A percentile compares a stretch with the other conserved stretches of the same genome.
phyloP scores from a whole-genome alignment of 2,888 invertebrate genomes.

The Dorcus parallelipipedus region DNA sequence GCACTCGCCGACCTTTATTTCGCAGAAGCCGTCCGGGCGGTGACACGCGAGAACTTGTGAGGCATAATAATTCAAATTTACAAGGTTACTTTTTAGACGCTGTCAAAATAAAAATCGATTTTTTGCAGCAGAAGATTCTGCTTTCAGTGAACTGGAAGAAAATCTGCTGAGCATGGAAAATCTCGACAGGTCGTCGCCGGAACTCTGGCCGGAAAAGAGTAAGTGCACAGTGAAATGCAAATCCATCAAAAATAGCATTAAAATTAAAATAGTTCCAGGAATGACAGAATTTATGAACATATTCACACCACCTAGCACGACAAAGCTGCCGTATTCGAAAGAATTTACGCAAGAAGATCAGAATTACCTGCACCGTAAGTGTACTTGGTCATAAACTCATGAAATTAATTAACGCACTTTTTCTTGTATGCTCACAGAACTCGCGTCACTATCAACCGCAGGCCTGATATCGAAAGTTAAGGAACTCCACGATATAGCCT shows the following conservation, averaged over 20 bases:
- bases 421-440: slow-evolving; percentile 51
- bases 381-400: neutral
- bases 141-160: slow-evolving; percentile 56
- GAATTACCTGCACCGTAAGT: slow-evolving; percentile 75
- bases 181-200: slow-evolving; percentile 90
- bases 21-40: too few species aligned
- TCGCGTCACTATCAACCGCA: slow-evolving; percentile 72
- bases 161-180: slow-evolving; percentile 85
- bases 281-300: slow-evolving; percentile 78
- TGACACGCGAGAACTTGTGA: too few species aligned
- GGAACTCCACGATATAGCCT: slow-evolving; percentile 90
- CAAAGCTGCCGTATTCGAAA: slow-evolving; percentile 64
- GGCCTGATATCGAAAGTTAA: slow-evolving; percentile 90
- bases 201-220: slow-evolving; percentile 96
- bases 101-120: slow-evolving; percentile 27
- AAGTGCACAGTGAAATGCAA: slow-evolving; percentile 45
- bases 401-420: neutral
- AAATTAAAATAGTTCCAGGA: slow-evolving; percentile 74
- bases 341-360: slow-evolving; percentile 72
- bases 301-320: slow-evolving; percentile 59
- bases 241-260: slow-evolving; percentile 48
- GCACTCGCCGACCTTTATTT: too few species aligned
- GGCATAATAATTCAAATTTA: too few species aligned
- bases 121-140: slow-evolving; percentile 31
- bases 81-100: slow-evolving; percentile 16